Evolutionary conservation across 2,113 vertebrate genomes (phyloP).

Genomic region (Axis porcinus): DNA sequence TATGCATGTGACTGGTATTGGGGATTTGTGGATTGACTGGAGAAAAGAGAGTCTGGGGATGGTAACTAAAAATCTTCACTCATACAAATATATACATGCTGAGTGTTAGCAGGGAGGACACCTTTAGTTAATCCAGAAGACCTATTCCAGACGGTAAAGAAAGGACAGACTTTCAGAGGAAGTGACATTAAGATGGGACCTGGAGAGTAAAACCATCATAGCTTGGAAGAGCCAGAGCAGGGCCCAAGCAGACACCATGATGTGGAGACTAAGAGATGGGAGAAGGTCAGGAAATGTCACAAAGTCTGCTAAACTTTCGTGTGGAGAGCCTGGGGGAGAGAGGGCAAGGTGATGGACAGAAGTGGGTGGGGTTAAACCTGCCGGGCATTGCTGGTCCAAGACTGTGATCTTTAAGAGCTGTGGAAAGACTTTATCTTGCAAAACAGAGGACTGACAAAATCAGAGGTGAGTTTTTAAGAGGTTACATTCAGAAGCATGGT

Average conservation of each 20-base stretch:
- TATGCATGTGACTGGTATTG: not conserved
- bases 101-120: not conserved
- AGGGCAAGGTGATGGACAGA: rapidly evolving
- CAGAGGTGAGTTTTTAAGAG: not conserved
- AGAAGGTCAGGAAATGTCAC: not conserved
- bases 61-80: not conserved
- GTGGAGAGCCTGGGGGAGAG: not conserved
- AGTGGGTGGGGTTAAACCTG: too few species aligned
- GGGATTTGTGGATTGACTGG: not conserved
- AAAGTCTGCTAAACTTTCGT: not conserved
- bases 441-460: not conserved
- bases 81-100: not conserved
- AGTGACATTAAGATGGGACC: not conserved
- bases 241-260: not conserved
- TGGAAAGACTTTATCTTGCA: not conserved
- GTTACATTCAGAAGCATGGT: not conserved
- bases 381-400: not conserved
- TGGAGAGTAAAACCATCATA: not conserved
- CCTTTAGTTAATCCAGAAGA: not conserved
- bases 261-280: not conserved
- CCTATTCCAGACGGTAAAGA: not conserved
- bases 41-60: not conserved
- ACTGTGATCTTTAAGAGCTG: not conserved
- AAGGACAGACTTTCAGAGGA: not conserved
- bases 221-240: not conserved